These are phyloP conservation scores for Brenthis daphne DNA, from an alignment of 2,888 invertebrate genomes.

Conservation along the genomic window DNA sequence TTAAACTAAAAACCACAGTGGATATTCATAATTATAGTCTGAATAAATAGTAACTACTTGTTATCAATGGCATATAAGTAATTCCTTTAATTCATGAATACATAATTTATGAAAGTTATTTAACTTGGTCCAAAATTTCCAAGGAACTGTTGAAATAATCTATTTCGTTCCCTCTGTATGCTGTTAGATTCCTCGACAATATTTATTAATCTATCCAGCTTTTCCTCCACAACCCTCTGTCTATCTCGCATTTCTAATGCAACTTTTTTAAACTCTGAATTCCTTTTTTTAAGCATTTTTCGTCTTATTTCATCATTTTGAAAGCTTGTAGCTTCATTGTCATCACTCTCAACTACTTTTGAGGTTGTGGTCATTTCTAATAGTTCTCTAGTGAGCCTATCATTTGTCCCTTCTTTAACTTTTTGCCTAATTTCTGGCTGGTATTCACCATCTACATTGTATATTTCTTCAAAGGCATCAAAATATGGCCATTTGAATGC, in stretches of 20 bases:
- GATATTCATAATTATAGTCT: too few species aligned
- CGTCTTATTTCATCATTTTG: slow-evolving; percentile 56
- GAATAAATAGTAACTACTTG: too few species aligned
- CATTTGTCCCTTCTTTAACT: slow-evolving; percentile 60
- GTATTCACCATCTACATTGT: slow-evolving; percentile 66
- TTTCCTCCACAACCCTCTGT: slow-evolving; percentile 70
- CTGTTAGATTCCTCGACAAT: slow-evolving; percentile 75
- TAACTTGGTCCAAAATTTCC: slow-evolving; percentile 57
- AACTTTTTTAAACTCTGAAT: slow-evolving; percentile 66
- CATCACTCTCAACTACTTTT: slow-evolving; percentile 49
- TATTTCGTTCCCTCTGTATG: slow-evolving; percentile 72
- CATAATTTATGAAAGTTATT: too few species aligned
- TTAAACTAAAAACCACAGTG: too few species aligned
- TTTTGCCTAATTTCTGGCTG: slow-evolving; percentile 69
- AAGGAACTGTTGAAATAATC: slow-evolving; percentile 69
- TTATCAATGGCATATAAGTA: too few species aligned
- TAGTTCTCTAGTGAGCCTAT: slow-evolving; percentile 61
- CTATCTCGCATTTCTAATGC: slow-evolving; percentile 71
- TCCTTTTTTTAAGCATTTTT: slow-evolving; percentile 58
- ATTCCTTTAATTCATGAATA: too few species aligned
- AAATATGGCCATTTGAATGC: slow-evolving; percentile 76
- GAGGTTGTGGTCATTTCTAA: slow-evolving; percentile 57
- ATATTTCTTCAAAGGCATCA: slow-evolving; percentile 71
- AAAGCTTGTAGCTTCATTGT: slow-evolving; percentile 56
- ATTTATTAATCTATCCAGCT: slow-evolving; percentile 71